Evolutionary conservation across 2,888 invertebrate genomes (phyloP), one percentile per base, ranked within the genome.

Genomic region (Rhopalosiphum nymphaeae): DNA sequence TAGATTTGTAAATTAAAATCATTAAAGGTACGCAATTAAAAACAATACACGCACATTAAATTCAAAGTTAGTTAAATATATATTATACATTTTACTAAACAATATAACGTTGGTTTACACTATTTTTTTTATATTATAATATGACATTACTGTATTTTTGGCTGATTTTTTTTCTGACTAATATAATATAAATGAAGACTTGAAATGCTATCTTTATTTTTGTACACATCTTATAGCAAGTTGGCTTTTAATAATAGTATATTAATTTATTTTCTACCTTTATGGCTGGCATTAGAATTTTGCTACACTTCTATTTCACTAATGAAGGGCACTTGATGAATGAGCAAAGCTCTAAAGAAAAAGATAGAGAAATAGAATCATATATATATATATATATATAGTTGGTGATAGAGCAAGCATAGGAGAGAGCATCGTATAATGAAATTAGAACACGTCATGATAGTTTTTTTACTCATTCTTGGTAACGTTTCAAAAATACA

Each of bases 311-410:
- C 11, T 89, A 78, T 53, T 78, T 53, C 53, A 92, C 92, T 92
- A 92, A 92, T 92, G 92, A 92, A 92, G 92, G 88, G 88, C 78
- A 89, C 92, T 88, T 92, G 92, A 92, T 92, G 92, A 92, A 92
- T 92, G 92, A 92, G 92, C n/a, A 78, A 87, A 67, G 91, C 44
- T 29, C 53, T 29, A 29, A 9, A 21, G 46, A 46, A 4, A 84
- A 16, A 49, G 7, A 86, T 4, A 61, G 7, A 86, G 46, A 86
- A 36, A 36, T 9, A 61, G 46, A 86, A 53, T 42, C 10, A 56
- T 53, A 56, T 9, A 86, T 10, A 57, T 57, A 44, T 44, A 46
- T 1, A n/a, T 78, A 36, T 78, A 36, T 78, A 78, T 16, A 78
- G 78, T 78, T 78, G 78, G 36, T 36, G 78, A 78, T 9, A 61